Evolutionary conservation across 2,888 invertebrate genomes (phyloP).

Genomic region (Pristionchus japonicus): DNA sequence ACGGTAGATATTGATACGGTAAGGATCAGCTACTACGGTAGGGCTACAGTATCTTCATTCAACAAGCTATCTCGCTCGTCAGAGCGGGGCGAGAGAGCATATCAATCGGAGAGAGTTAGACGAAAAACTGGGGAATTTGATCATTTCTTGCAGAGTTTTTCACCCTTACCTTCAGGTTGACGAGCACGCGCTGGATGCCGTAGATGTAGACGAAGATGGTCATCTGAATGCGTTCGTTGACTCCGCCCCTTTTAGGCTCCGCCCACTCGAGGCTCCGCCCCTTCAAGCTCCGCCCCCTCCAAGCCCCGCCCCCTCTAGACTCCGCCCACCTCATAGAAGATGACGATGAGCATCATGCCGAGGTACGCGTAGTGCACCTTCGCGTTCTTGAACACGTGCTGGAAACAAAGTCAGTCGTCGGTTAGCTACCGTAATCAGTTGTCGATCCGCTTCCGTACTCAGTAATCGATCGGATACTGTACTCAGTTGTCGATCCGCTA

Average conservation of each 20-base stretch:
- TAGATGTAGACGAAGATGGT: conserved; percentile 26
- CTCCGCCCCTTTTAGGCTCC: background rate
- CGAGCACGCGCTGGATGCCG: conserved; percentile 16
- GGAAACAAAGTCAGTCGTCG: background rate
- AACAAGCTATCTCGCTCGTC: too few species aligned
- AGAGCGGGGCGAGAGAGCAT: background rate
- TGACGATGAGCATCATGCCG: background rate
- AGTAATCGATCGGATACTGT: too few species aligned
- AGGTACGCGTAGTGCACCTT: conserved; percentile 21
- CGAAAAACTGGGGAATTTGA: background rate
- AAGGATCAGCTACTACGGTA: too few species aligned
- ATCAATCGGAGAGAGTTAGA: too few species aligned
- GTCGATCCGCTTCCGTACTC: too few species aligned
- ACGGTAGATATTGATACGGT: background rate
- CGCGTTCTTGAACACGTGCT: conserved; percentile 22
- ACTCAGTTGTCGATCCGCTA: too few species aligned
- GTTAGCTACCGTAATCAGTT: too few species aligned
- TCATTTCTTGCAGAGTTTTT: background rate
- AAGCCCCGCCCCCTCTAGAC: background rate
- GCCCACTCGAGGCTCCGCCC: background rate
- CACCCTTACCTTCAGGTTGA: background rate
- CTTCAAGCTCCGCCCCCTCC: background rate
- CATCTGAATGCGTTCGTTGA: background rate
- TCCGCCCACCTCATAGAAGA: conserved; percentile 17
- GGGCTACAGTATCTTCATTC: background rate